phyloP scores from a whole-genome alignment of 2,888 invertebrate genomes.

The Volucella zonaria region DNA sequence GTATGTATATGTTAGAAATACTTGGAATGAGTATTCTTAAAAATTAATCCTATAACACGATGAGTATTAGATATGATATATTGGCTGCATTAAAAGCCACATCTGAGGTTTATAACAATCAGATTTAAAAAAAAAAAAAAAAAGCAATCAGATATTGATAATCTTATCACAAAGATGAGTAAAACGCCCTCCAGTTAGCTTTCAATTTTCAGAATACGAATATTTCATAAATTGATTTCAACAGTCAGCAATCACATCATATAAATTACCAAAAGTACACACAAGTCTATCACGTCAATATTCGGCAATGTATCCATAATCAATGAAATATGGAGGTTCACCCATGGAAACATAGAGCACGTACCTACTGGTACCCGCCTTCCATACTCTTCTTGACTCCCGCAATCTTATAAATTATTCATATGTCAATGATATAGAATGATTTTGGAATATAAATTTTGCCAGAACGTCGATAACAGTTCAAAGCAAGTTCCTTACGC shows the following conservation, averaged over 20 bases:
- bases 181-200: not conserved
- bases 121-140: not conserved
- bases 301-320: not conserved
- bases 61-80: no score
- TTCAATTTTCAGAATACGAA: not conserved
- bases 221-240: conserved; percentile 3
- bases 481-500: conserved; percentile 15
- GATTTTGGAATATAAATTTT: conserved; percentile 26
- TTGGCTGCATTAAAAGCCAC: not conserved
- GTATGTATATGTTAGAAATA: no score
- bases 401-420: conserved; percentile 51
- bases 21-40: no score
- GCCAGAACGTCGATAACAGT: not conserved
- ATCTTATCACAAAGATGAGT: conserved; percentile 10
- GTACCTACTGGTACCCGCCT: not conserved
- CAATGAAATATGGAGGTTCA: conserved; percentile 22
- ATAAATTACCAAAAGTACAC: no score
- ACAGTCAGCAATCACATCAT: not conserved
- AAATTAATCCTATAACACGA: no score
- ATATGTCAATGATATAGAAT: conserved; percentile 29
- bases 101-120: not conserved
- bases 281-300: not conserved
- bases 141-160: not conserved
- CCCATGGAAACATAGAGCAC: not conserved
- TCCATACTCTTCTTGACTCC: conserved; percentile 11